These are phyloP conservation scores for Leptinotarsa peninsularis DNA, from an alignment of 2,888 invertebrate species.

Conservation along the genomic window DNA sequence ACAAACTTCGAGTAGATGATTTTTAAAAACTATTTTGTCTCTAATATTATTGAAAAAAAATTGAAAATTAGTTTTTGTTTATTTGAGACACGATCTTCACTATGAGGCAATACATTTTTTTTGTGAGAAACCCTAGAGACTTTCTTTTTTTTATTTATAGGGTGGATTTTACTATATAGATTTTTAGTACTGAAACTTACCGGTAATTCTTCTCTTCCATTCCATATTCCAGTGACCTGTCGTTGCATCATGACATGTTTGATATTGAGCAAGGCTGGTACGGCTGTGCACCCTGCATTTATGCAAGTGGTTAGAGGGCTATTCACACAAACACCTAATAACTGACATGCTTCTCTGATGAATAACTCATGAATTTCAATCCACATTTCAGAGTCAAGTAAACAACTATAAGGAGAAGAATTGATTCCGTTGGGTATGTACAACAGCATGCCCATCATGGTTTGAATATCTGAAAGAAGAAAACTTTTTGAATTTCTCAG, in stretches of 20 bases:
- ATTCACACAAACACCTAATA: conserved; percentile 89
- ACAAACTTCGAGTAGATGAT: too few relatives aligned
- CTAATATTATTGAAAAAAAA: too few relatives aligned
- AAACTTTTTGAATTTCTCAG: conserved; percentile 9
- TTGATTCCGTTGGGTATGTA: conserved; percentile 83
- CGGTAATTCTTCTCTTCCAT: conserved; percentile 94
- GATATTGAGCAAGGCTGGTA: conserved; percentile 95
- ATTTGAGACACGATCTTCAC: too few relatives aligned
- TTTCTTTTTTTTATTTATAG: too few relatives aligned
- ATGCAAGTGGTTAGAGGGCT: conserved; percentile 93
- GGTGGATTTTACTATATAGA: too few relatives aligned
- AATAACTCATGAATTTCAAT: conserved; percentile 90
- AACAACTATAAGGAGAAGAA: conserved; percentile 79
- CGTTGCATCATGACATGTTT: conserved; percentile 90
- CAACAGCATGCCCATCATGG: conserved; percentile 86
- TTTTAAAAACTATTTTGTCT: too few relatives aligned
- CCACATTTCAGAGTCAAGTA: conserved; percentile 79
- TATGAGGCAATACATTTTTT: too few relatives aligned
- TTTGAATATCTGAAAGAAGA: conserved; percentile 78
- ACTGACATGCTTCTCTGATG: conserved; percentile 90
- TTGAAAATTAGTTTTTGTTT: too few relatives aligned
- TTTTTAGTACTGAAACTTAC: conserved; percentile 68
- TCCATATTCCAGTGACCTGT: conserved; percentile 94
- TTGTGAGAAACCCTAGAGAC: too few relatives aligned
- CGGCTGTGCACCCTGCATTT: conserved; percentile 91